Percentiles rank a stretch among this genome's conserved stretches.
Conservation (phyloP, 1,140 invertebrate genomes). For the Heliothis virescens region DNA sequence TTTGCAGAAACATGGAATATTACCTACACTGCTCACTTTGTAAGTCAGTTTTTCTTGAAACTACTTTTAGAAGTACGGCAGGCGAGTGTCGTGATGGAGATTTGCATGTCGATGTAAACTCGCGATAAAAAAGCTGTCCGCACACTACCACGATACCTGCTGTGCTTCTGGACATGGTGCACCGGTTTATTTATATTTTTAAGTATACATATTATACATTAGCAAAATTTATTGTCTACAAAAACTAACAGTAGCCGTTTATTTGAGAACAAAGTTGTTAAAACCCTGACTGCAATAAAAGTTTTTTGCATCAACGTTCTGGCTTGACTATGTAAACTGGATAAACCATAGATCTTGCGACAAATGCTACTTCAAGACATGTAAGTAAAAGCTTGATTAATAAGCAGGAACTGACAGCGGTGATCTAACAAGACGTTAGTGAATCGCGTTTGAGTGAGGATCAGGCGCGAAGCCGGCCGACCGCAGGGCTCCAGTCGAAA, state of each 20-base stretch:
- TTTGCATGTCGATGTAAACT: slow-evolving; percentile 66
- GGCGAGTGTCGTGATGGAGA: slow-evolving; percentile 62
- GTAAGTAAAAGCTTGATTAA: slow-evolving; percentile 33
- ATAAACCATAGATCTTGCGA: no score
- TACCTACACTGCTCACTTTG: slow-evolving; percentile 43
- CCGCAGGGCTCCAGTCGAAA: slow-evolving; percentile 63
- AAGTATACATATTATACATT: not conserved
- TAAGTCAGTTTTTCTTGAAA: slow-evolving; percentile 58
- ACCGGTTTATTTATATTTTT: slow-evolving; percentile 37
- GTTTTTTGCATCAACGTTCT: not conserved
- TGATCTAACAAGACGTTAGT: slow-evolving; percentile 30
- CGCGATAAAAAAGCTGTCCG: slow-evolving; percentile 56
- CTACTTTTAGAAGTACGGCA: slow-evolving; percentile 55
- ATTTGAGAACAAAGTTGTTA: slow-evolving; percentile 10
- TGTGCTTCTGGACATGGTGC: slow-evolving; percentile 51
- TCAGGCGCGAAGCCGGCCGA: slow-evolving; percentile 50
- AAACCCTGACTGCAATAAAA: slow-evolving; percentile 13
- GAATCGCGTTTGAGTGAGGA: slow-evolving; percentile 40
- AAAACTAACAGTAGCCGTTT: slow-evolving; percentile 16
- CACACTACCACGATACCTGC: slow-evolving; percentile 51
- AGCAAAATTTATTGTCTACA: not conserved
- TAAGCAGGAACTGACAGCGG: slow-evolving; percentile 3
- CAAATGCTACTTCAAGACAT: not conserved
- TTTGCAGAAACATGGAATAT: slow-evolving; percentile 41
- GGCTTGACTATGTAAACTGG: no score